A percentile compares a stretch with the other conserved stretches of the same genome.
These are phyloP conservation scores for Nymphicus hollandicus DNA, from an alignment of 2,113 vertebrate genomes.

Conservation along the genomic window DNA sequence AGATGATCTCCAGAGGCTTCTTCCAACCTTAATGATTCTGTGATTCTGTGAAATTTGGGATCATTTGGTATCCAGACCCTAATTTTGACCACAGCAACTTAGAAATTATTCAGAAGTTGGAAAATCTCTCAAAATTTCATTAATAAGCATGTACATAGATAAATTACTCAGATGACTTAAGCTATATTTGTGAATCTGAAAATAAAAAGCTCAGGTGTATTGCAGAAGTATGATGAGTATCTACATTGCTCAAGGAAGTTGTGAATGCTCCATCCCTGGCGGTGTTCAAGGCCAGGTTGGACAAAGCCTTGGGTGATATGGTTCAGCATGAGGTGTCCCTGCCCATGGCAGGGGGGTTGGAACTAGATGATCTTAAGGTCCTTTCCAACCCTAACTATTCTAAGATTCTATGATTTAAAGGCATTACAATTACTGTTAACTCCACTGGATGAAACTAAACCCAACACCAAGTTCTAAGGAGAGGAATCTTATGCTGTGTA, in stretches of 20 bases:
- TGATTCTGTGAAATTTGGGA: background rate
- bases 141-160: background rate
- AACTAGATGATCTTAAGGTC: no score
- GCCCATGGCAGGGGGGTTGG: no score
- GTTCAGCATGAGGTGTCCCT: no score
- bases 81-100: background rate
- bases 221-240: background rate
- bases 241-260: background rate
- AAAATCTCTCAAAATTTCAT: background rate
- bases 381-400: no score
- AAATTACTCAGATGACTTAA: background rate
- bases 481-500: background rate
- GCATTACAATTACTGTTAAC: background rate
- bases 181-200: background rate
- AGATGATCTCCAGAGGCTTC: background rate
- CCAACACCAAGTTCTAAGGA: background rate
- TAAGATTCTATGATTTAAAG: background rate
- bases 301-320: no score
- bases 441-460: background rate
- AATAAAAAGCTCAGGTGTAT: background rate
- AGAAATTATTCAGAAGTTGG: background rate
- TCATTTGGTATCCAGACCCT: background rate
- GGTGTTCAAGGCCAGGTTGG: no score
- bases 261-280: no score
- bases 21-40: background rate